Percentiles rank a stretch among this genome's conserved stretches.
These are phyloP conservation scores for Hafferia zeledoni DNA, from an alignment of 2,797 vertebrate genomes.

Conservation along the genomic window DNA sequence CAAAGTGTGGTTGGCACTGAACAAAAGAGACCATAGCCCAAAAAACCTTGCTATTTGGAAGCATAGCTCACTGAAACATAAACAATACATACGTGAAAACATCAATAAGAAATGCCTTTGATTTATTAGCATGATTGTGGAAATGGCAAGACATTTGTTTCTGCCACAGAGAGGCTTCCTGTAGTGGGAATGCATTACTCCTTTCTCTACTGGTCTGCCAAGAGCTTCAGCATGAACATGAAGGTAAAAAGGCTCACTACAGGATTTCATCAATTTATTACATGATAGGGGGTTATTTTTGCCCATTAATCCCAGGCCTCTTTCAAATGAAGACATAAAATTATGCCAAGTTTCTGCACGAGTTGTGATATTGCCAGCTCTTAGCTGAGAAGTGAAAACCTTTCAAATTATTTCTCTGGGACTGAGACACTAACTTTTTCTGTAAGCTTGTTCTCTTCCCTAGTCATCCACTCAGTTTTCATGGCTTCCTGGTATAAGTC, in stretches of 20 bases:
- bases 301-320: not conserved
- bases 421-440: not conserved
- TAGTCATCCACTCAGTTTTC: not conserved
- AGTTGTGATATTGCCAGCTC: not conserved
- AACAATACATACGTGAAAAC: not conserved
- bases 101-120: not conserved
- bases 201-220: not conserved
- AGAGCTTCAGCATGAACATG: not conserved
- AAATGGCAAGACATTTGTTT: not conserved
- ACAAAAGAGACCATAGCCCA: not conserved
- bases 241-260: not conserved
- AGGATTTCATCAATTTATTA: not conserved
- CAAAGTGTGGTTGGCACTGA: not conserved
- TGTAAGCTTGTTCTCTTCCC: not conserved
- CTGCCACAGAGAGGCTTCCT: not conserved
- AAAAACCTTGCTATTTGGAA: not conserved
- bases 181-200: not conserved
- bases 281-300: not conserved
- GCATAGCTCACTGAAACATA: not conserved
- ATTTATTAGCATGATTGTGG: not conserved
- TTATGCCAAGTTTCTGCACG: not conserved
- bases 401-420: not conserved
- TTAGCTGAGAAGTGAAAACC: not conserved
- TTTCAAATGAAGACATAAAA: conserved; percentile 1
- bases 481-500: not conserved